These are phyloP conservation scores for Cuniculus paca DNA, from an alignment of 2,797 vertebrate genomes.

Conservation along the genomic window DNA sequence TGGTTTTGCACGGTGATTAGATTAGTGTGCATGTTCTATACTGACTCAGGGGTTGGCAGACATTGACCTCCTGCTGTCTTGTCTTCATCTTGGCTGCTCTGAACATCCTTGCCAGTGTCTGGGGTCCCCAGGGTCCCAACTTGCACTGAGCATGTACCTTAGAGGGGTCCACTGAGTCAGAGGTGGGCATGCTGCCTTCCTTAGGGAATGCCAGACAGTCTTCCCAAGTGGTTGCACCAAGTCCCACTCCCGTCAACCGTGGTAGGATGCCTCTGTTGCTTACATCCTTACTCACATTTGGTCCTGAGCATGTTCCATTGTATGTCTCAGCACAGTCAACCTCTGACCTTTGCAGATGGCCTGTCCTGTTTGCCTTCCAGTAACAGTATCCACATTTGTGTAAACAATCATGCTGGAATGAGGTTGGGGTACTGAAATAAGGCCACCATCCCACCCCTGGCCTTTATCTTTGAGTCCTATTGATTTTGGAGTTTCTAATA, in stretches of 20 bases:
- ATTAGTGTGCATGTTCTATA: no score
- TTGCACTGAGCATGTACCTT: not conserved
- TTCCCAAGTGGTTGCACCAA: not conserved
- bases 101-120: not conserved
- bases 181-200: rapidly evolving
- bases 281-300: rapidly evolving
- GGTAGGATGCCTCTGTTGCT: rapidly evolving
- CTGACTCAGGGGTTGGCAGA: not conserved
- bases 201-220: not conserved
- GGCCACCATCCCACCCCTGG: not conserved
- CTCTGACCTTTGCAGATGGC: not conserved
- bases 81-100: not conserved
- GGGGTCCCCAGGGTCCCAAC: not conserved
- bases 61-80: not conserved
- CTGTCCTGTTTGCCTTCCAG: not conserved
- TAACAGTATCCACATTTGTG: no score
- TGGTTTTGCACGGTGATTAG: rapidly evolving
- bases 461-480: not conserved
- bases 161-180: not conserved
- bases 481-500: constrained; percentile 21
- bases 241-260: not conserved
- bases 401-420: not conserved
- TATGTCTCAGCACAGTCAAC: not conserved
- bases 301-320: not conserved
- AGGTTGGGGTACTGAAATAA: not conserved